Evolutionary conservation across 2,797 vertebrate species (phyloP), one percentile per base, ranked within the genome.

Genomic region (Austrolebias charrua): DNA sequence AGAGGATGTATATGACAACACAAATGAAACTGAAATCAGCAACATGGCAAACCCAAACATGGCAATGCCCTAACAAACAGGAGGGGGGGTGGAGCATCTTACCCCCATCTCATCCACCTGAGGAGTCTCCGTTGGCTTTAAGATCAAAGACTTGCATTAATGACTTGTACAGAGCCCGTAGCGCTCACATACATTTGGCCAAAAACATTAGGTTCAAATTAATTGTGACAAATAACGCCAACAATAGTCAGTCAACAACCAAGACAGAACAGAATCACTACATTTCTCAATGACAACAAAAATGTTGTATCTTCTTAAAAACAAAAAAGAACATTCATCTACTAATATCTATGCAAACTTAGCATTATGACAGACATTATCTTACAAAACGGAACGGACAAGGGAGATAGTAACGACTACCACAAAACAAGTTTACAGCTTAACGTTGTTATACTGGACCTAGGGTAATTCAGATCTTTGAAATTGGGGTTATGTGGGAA

Each of bases 51-150:
- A 83, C 81, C 69, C 75, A 80, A 86, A 84, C 54, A 86, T 86
- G 86, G 76, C 82, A 86, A 81, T 79, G 68, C 83, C 89, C 88
- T 90, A 76, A 86, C 71, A 80, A 63, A 64, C 60, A 49, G 14
- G 44, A 38, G 33, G 42, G 68, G 75, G 29, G 15, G 33, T 83
- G 80, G 84, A 93, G 92, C 87, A 78, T 96, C 97, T 99, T 98
- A 98, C 98, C 98, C 96, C 96, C 91, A 92, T 81, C 90, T 97
- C 95, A 95, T 97, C 96, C 92, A 96, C 94, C 94, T 95, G 94
- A 93, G 96, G 95, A 94, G 94, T 95, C 94, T 98, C 97, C 94
- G 96, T 98, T 94, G 96, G 96, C 97, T 98, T 99, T 95, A 95
- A 98, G 96, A 97, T 97, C 95, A 94, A 95, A 95, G 92, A 95